Base-by-base conservation (phyloP, 2,113 vertebrate species). In the Dryoscopus gambensis region DNA sequence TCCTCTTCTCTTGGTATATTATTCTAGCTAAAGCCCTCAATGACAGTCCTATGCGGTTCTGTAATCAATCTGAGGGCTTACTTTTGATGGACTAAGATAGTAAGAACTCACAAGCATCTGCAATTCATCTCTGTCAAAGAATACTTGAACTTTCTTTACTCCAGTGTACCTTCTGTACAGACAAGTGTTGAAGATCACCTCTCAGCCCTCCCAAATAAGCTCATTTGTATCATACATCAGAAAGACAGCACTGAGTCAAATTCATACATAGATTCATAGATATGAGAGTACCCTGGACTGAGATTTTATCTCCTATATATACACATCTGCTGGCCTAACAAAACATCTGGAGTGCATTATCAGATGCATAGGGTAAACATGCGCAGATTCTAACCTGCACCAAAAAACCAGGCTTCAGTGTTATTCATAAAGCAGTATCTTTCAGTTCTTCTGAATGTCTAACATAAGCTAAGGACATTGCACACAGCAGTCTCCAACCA, bases 101-200 rank as follows among this genome's bases (percentile, higher is more conserved):
- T 23, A 57, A 96, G 93, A 91, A 80, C 14, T 56, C 49, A 62
- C 84, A 82, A 90, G 47, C 37, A 76, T 68, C n/a, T 50, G 9
- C 47, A 87, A 59, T 69, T 80, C 50, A 91, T 59, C n/a, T 97
- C 76, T 30, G 22, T 64, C 52, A 79, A 76, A 81, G 50, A 95
- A 88, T 55, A 95, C 57, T 40, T 59, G 50, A 65, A 93, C 35
- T 95, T 97, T 60, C 49, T 84, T 92, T 71, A 94, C 76, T 81
- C 15, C 62, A 87, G 40, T 83, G 86, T 86, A 59, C 50, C 24
- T 84, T 92, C 70, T 68, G 53, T 78, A 85, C 44, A 95, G 84
- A 74, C 65, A 91, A 69, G 47, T 28, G 5, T 13, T 70, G 65
- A 82, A 93, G 81, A 96, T 70, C 63, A 75, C 68, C 37, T 84